Percentiles rank a stretch among this genome's conserved stretches.
These are phyloP conservation scores for Leptestheria dahalacensis DNA, from an alignment of 1,140 invertebrate species.

Conservation along the genomic window DNA sequence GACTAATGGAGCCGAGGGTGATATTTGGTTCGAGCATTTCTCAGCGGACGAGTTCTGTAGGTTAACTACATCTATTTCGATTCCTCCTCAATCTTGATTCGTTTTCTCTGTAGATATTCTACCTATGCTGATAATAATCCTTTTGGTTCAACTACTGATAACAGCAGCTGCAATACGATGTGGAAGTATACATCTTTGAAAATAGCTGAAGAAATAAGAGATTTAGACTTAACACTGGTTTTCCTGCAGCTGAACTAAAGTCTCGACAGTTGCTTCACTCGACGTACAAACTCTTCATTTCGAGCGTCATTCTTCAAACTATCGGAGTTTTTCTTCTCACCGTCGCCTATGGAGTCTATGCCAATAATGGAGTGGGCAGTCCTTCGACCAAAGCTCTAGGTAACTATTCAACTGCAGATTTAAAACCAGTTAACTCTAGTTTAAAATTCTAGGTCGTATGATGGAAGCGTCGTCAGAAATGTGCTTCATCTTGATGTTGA, in stretches of 20 bases:
- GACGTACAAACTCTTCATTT: slow-evolving; percentile 71
- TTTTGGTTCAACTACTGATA: slow-evolving; percentile 44
- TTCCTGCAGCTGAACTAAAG: slow-evolving; percentile 46
- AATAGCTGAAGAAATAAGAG: slow-evolving; percentile 6
- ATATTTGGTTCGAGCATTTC: slow-evolving; percentile 71
- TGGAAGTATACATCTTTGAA: slow-evolving; percentile 28
- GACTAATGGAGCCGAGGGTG: slow-evolving; percentile 60
- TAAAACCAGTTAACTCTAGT: slow-evolving; percentile 14
- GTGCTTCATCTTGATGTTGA: slow-evolving; percentile 55
- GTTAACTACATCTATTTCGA: slow-evolving; percentile 25
- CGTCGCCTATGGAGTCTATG: slow-evolving; percentile 51
- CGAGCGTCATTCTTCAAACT: slow-evolving; percentile 47
- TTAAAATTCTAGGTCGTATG: slow-evolving; percentile 39
- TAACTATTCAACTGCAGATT: slow-evolving; percentile 22
- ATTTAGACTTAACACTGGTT: no score
- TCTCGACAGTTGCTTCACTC: slow-evolving; percentile 62
- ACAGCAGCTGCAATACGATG: slow-evolving; percentile 44
- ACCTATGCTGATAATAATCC: slow-evolving; percentile 46
- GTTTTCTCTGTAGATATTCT: slow-evolving; percentile 46
- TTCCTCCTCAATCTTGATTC: neutral
- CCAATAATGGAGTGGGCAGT: slow-evolving; percentile 45
- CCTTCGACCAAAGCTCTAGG: slow-evolving; percentile 40
- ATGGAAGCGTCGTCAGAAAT: slow-evolving; percentile 53
- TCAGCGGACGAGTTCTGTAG: slow-evolving; percentile 87
- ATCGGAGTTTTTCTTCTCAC: slow-evolving; percentile 46